Evolutionary conservation across 2,113 vertebrate species (phyloP).

Genomic region (Dromaius novaehollandiae): DNA sequence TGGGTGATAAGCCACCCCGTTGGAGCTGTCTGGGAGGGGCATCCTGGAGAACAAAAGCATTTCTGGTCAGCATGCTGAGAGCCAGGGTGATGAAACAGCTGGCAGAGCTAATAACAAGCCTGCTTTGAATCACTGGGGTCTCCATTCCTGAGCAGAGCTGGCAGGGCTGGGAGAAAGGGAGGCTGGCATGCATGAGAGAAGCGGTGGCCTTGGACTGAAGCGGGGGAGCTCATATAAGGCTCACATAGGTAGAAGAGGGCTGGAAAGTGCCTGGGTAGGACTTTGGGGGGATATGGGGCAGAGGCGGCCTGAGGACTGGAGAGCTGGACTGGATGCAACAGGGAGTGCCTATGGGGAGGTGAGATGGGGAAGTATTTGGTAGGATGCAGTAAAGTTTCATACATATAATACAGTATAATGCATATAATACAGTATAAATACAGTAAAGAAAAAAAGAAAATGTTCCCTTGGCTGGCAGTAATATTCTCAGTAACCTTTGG

Average conservation of each 20-base stretch:
- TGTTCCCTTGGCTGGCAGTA: background rate
- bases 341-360: background rate
- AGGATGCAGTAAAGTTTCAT: background rate
- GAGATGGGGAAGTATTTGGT: background rate
- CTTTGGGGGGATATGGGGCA: background rate
- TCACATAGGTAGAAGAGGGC: background rate
- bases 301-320: background rate
- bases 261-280: background rate
- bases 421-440: background rate
- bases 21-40: background rate
- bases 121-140: background rate
- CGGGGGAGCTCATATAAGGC: background rate
- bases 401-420: too few species aligned
- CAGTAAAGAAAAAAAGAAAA: background rate
- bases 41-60: constrained; percentile 28
- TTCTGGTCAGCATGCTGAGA: background rate
- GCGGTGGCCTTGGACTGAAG: background rate
- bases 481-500: background rate
- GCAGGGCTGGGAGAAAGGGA: background rate
- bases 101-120: background rate
- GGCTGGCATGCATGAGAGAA: background rate
- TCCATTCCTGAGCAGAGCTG: background rate
- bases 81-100: constrained; percentile 28
- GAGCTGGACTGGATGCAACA: background rate
- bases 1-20: constrained; percentile 54